Percentiles rank a stretch among this genome's conserved stretches.
Evolutionary conservation across 2,113 vertebrate genomes (phyloP).

Genomic region (Catagonus wagneri): DNA sequence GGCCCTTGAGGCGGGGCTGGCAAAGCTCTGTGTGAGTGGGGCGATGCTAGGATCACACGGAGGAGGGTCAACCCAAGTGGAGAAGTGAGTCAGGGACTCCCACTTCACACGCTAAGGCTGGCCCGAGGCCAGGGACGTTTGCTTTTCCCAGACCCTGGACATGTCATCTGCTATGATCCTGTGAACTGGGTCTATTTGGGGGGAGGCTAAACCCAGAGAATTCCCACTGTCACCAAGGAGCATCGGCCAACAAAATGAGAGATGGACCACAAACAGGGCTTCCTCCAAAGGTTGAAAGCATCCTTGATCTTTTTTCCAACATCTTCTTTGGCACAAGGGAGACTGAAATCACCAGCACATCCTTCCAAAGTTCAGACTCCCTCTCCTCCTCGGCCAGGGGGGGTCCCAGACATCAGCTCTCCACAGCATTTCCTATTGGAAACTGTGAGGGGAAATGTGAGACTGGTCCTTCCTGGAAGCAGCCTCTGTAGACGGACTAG

Average conservation of each 20-base stretch:
- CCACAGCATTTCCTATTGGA: background rate
- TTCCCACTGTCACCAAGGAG: background rate
- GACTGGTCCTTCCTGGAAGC: background rate
- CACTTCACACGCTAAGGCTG: background rate
- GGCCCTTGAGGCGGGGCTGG: background rate
- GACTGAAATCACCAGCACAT: background rate
- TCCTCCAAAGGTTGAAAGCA: background rate
- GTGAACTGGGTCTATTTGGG: background rate
- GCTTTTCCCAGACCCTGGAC: background rate
- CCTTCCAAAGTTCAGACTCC: fast-evolving
- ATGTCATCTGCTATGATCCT: background rate
- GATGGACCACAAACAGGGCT: background rate
- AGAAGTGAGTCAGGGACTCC: background rate
- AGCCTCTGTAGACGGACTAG: background rate
- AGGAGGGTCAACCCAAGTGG: background rate
- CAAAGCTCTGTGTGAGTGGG: background rate
- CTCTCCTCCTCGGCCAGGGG: too few species aligned
- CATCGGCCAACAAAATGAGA: background rate
- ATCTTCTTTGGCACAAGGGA: background rate
- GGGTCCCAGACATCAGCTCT: fast-evolving
- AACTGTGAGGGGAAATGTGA: background rate
- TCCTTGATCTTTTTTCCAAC: background rate
- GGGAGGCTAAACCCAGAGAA: background rate
- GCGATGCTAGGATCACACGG: background rate
- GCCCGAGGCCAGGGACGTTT: background rate